phyloP scores from a whole-genome alignment of 2,113 vertebrate species.

The Melanostigma gelatinosum region DNA sequence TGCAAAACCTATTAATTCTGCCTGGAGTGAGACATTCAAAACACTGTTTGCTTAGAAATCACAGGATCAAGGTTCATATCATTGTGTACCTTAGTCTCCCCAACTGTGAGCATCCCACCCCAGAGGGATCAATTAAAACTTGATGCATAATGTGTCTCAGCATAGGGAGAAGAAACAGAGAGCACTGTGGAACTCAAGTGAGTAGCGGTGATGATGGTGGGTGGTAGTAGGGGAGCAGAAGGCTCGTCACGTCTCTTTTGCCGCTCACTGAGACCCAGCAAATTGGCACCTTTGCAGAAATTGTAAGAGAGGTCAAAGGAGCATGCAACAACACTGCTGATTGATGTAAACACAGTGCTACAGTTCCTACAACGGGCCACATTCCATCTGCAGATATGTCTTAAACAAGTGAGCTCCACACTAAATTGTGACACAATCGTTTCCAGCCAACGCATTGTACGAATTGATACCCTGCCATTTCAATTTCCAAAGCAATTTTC shows the following conservation, averaged over 20 bases:
- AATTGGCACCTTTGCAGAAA: constrained; percentile 46
- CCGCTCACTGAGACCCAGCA: constrained; percentile 25
- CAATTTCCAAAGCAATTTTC: constrained; percentile 8
- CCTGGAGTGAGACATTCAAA: constrained; percentile 53
- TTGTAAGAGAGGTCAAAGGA: constrained; percentile 47
- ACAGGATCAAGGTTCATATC: constrained; percentile 66
- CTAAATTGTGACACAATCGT: constrained; percentile 6
- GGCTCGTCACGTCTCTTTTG: constrained; percentile 18
- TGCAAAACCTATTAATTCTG: constrained; percentile 65
- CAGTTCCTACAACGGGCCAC: constrained; percentile 13
- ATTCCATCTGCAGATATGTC: constrained; percentile 41
- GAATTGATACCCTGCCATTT: constrained; percentile 21
- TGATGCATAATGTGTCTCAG: constrained; percentile 76
- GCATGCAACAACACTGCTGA: constrained; percentile 25
- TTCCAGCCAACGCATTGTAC: background rate
- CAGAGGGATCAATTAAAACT: constrained; percentile 84
- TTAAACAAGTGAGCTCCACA: background rate
- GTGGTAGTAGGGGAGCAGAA: constrained; percentile 10
- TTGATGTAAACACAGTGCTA: constrained; percentile 38
- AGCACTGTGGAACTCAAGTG: constrained; percentile 19
- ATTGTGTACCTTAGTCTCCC: constrained; percentile 61
- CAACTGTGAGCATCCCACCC: constrained; percentile 68
- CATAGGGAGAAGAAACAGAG: constrained; percentile 20
- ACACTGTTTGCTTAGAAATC: constrained; percentile 63
- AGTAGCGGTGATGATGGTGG: constrained; percentile 26